Evolutionary conservation across 2,797 vertebrate genomes (phyloP).

Genomic region (Pangasius larnaudii): DNA sequence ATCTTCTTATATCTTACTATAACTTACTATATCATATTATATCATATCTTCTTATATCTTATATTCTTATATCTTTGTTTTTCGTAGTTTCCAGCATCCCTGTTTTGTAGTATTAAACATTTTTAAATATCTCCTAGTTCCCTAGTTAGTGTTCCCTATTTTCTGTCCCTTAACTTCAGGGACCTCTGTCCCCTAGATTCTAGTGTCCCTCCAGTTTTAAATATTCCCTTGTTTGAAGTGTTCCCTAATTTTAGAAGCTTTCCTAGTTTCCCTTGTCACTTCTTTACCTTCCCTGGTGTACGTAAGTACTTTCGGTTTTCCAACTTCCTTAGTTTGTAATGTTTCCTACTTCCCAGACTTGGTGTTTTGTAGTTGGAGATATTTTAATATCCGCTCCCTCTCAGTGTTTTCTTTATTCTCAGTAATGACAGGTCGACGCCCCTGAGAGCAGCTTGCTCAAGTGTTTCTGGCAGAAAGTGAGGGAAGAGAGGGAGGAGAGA

Average conservation of each 20-base stretch:
- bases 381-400: neutral
- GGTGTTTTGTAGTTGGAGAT: neutral
- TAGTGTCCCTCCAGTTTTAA: neutral
- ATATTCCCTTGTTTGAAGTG: neutral
- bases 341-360: neutral
- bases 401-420: conserved; percentile 66
- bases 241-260: no score
- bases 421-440: conserved; percentile 77
- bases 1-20: no score
- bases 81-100: neutral
- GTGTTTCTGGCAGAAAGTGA: conserved; percentile 2
- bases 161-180: no score
- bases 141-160: no score
- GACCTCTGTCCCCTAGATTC: neutral
- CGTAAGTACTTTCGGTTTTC: neutral
- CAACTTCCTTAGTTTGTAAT: no score
- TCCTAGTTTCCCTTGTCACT: neutral
- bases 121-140: neutral
- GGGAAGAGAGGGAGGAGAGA: conserved; percentile 43
- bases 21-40: no score
- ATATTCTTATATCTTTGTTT: neutral
- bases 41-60: no score
- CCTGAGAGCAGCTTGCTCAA: conserved; percentile 61
- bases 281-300: no score
- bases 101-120: neutral